Evolutionary conservation across 2,888 invertebrate genomes (phyloP).

Genomic region (Dicyrtoma fusca): DNA sequence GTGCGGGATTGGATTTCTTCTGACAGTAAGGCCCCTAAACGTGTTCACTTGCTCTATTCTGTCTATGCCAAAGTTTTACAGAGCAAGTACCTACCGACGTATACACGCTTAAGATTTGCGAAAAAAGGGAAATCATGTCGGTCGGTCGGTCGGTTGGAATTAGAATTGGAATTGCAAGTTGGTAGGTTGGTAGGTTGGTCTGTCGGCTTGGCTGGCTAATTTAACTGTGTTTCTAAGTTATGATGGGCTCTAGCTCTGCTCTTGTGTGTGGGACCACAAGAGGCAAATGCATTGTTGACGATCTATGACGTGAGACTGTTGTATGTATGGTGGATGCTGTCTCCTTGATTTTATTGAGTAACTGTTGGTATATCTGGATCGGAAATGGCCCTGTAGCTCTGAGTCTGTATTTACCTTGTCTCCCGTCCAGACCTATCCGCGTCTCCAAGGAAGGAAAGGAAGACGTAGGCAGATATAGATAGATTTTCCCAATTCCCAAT

Average conservation of each 20-base stretch:
- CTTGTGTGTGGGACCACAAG: no score
- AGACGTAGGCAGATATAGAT: no score
- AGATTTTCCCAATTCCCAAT: neutral
- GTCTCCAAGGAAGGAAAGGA: neutral
- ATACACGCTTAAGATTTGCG: neutral
- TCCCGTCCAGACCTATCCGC: neutral
- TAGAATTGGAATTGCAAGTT: neutral
- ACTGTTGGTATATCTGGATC: constrained; percentile 3
- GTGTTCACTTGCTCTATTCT: constrained; percentile 2
- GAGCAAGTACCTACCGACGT: no score
- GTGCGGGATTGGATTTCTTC: neutral
- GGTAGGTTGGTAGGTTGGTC: no score
- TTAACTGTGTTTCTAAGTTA: no score
- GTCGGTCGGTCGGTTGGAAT: neutral
- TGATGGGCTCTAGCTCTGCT: no score
- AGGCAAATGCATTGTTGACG: no score
- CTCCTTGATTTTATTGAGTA: no score
- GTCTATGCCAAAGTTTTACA: no score
- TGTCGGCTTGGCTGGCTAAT: no score
- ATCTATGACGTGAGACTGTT: no score
- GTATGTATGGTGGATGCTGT: no score
- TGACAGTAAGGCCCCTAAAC: neutral
- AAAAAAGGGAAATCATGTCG: constrained; percentile 21
- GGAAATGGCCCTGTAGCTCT: neutral
- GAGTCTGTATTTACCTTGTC: constrained; percentile 22